Percentiles rank a stretch among this genome's conserved stretches.
phyloP scores from a whole-genome alignment of 2,797 vertebrate genomes.

The Acanthiza pusilla region DNA sequence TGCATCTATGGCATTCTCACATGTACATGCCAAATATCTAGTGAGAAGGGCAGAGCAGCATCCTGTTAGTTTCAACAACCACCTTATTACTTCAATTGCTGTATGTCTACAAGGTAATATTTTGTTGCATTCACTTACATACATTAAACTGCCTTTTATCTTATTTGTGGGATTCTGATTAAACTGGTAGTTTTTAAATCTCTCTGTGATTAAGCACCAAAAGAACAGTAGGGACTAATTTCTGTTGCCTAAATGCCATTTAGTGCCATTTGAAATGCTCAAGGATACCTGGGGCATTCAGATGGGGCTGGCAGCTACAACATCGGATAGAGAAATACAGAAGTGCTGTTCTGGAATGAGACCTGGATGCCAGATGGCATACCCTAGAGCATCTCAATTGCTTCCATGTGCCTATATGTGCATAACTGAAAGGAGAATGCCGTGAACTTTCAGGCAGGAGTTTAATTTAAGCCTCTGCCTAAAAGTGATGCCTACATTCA shows the following conservation, averaged over 20 bases:
- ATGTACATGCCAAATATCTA: background rate
- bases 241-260: background rate
- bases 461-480: background rate
- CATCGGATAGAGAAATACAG: background rate
- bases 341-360: constrained; percentile 5
- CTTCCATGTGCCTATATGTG: background rate
- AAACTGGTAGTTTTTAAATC: background rate
- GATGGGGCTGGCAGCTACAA: constrained; percentile 7
- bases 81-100: background rate
- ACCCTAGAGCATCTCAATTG: background rate
- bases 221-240: background rate
- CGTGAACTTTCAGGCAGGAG: background rate
- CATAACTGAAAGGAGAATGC: background rate
- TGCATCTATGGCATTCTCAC: background rate
- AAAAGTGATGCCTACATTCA: background rate
- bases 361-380: constrained; percentile 28
- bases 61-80: background rate
- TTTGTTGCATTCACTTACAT: background rate
- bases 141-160: background rate
- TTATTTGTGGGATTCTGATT: background rate
- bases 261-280: constrained; percentile 7
- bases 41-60: background rate
- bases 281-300: constrained; percentile 1
- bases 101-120: background rate
- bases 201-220: background rate